Base-by-base conservation (phyloP, 2,888 invertebrate species). In the Habroteleia sp. region DNA sequence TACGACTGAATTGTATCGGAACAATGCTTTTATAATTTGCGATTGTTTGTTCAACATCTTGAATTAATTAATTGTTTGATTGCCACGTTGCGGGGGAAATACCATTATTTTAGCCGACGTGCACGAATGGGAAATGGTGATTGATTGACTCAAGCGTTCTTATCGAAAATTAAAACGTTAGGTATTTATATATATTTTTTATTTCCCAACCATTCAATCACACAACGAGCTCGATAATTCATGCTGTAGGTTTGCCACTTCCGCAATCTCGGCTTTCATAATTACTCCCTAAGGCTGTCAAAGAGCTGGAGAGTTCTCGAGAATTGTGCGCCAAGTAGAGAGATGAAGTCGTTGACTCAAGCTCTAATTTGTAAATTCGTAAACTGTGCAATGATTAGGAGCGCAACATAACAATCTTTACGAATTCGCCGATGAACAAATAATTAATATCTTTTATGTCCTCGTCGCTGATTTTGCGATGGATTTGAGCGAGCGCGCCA, bases 251-350 rank as follows among this genome's bases (percentile, higher is more conserved):
- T 74, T 74, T 63, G 63, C 68, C 63, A 69, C 69, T 74, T 69
- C 65, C 69, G 50, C 68, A 74, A 74, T 74, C 74, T 69, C 58
- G 74, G 52, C 74, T 69, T 69, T 65, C 58, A 69, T 74, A 74
- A 74, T 74, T 74, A 74, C 58, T 65, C 74, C 69, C 69, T 25
- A 46, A 69, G 74, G 74, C 74, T 65, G 58, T 74, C 50, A 68
- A 68, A 68, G 48, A 68, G 65, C 54, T 37, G 17, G 71, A 54
- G 62, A 72, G 63, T 62, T 48, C 35, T 46, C 52, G 42, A 10
- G 54, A 39, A 66, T 74, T 66, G 46, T 50, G 50, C 42, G 41
- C 48, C 37, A 68, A 62, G 48, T 16, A n/a, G 37, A 60, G 42
- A 74, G 60, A 66, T 54, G 73, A 66, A 73, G 60, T 66, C 65